These are phyloP conservation scores for Bombus picipes DNA, from an alignment of 1,140 invertebrate genomes.

Conservation along the genomic window DNA sequence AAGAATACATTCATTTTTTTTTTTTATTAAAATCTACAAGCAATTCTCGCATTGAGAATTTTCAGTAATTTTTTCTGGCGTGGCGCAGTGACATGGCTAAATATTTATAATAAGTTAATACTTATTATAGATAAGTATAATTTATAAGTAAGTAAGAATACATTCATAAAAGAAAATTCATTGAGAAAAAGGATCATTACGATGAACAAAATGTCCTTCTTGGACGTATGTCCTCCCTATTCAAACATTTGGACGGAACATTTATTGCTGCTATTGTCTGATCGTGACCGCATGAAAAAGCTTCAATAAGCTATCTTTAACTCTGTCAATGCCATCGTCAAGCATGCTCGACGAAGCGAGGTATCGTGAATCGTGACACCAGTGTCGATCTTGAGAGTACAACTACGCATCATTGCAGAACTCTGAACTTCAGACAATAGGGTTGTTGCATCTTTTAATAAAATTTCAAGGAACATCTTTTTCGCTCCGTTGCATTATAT, in stretches of 20 bases:
- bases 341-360: slow-evolving; percentile 41
- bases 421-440: slow-evolving; percentile 16
- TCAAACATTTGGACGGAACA: slow-evolving; percentile 27
- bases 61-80: too few relatives aligned
- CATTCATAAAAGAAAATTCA: not conserved
- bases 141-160: too few relatives aligned
- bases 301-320: slow-evolving; percentile 58
- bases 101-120: too few relatives aligned
- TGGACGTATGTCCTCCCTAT: not conserved
- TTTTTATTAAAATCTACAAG: too few relatives aligned
- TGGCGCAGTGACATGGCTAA: too few relatives aligned
- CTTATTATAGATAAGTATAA: too few relatives aligned
- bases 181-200: not conserved
- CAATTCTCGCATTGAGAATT: too few relatives aligned
- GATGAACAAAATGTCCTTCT: slow-evolving; percentile 5
- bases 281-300: slow-evolving; percentile 28
- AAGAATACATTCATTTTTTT: not conserved
- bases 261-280: slow-evolving; percentile 36
- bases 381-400: slow-evolving; percentile 32
- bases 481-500: not conserved
- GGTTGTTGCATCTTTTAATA: slow-evolving; percentile 7
- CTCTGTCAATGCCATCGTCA: slow-evolving; percentile 52
- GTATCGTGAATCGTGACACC: slow-evolving; percentile 5
- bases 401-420: not conserved
- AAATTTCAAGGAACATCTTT: not conserved